Percentiles rank a stretch among this genome's conserved stretches.
phyloP scores from a whole-genome alignment of 2,797 vertebrate genomes.

The Pangasius macronema region DNA sequence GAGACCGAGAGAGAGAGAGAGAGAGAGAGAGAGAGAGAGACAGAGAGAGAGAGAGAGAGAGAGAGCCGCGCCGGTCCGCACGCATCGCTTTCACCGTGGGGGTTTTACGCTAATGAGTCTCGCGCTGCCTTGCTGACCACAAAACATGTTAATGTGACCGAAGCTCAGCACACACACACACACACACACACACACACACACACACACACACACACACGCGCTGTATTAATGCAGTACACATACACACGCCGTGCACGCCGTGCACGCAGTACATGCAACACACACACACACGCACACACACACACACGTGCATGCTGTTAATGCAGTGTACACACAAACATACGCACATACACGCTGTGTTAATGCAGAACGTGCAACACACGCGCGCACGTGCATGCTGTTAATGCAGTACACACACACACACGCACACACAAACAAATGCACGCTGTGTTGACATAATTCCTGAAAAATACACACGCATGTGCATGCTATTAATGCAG shows the following conservation, averaged over 20 bases:
- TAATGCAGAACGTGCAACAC: background rate
- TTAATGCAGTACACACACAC: background rate
- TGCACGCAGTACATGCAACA: background rate
- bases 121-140: background rate
- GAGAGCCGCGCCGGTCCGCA: background rate
- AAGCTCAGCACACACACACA: background rate
- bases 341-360: background rate
- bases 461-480: too few relatives aligned
- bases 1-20: background rate
- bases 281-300: background rate
- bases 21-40: background rate
- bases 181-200: background rate
- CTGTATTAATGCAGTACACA: background rate
- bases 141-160: background rate
- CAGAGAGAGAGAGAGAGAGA: background rate
- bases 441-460: background rate
- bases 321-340: background rate
- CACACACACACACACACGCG: too few relatives aligned
- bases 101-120: conserved; percentile 1
- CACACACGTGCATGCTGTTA: background rate
- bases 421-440: background rate
- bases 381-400: background rate
- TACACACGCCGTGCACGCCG: background rate
- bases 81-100: background rate
- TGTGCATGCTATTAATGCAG: background rate